Conservation (phyloP, 2,797 vertebrate species). For the Zonotrichia albicollis region DNA sequence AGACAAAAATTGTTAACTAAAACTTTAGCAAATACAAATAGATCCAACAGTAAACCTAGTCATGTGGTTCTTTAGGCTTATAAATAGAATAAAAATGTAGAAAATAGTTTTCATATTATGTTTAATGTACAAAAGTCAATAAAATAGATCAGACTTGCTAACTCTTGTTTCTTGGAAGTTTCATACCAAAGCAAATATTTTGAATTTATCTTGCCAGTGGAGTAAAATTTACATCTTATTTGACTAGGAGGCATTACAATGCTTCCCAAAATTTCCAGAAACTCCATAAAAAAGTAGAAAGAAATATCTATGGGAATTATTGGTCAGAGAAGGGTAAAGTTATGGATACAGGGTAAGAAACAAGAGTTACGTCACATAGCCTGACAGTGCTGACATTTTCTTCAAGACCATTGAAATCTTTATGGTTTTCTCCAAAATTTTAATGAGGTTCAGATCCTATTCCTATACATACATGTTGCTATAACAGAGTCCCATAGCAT, state of each 20-base stretch:
- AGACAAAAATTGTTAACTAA: not conserved
- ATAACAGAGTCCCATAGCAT: not conserved
- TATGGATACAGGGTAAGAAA: not conserved
- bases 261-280: not conserved
- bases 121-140: not conserved
- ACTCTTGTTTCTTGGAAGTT: not conserved
- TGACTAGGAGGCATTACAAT: not conserved
- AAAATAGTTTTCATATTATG: not conserved
- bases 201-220: not conserved
- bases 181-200: not conserved
- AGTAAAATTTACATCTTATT: not conserved
- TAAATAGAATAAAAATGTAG: not conserved
- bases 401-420: not conserved
- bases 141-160: not conserved
- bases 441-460: not conserved
- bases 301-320: not conserved
- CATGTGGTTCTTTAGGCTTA: not conserved
- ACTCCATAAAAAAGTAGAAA: not conserved
- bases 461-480: not conserved
- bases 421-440: not conserved
- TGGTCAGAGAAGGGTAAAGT: not conserved
- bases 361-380: not conserved
- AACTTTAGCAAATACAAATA: not conserved
- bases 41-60: not conserved
- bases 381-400: not conserved